Conservation (phyloP, 2,113 vertebrate species). For the Hemibagrus wyckioides region DNA sequence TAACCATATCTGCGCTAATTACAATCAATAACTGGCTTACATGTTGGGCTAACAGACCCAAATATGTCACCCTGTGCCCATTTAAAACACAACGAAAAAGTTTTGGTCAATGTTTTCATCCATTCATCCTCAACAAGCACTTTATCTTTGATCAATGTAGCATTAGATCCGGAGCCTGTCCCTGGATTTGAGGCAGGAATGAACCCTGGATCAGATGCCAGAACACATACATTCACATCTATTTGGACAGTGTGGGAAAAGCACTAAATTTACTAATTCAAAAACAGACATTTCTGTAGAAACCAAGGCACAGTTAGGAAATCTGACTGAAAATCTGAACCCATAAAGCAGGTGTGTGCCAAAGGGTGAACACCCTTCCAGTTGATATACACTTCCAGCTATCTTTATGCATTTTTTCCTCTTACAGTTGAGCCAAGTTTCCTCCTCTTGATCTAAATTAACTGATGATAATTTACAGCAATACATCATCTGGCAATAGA, state of each 20-base stretch:
- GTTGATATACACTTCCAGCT: neutral
- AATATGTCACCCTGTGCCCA: neutral
- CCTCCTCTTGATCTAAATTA: too few species aligned
- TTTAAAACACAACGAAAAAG: neutral
- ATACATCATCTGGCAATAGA: neutral
- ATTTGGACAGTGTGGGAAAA: neutral
- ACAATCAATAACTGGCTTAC: slow-evolving; percentile 5
- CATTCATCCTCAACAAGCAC: neutral
- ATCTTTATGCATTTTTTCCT: too few species aligned
- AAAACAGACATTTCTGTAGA: neutral
- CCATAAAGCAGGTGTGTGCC: neutral
- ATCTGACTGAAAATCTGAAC: neutral
- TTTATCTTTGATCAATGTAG: neutral
- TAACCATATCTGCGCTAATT: slow-evolving; percentile 13
- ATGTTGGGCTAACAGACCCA: too few species aligned
- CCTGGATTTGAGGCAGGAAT: neutral
- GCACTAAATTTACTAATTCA: neutral
- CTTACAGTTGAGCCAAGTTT: neutral
- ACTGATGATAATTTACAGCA: neutral
- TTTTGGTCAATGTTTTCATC: neutral
- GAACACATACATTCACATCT: neutral
- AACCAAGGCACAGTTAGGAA: neutral
- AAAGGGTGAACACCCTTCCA: neutral
- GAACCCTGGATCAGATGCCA: neutral
- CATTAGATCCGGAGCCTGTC: neutral